Base-by-base conservation (phyloP, 1,140 invertebrate genomes). In the Campoletis sonorensis region DNA sequence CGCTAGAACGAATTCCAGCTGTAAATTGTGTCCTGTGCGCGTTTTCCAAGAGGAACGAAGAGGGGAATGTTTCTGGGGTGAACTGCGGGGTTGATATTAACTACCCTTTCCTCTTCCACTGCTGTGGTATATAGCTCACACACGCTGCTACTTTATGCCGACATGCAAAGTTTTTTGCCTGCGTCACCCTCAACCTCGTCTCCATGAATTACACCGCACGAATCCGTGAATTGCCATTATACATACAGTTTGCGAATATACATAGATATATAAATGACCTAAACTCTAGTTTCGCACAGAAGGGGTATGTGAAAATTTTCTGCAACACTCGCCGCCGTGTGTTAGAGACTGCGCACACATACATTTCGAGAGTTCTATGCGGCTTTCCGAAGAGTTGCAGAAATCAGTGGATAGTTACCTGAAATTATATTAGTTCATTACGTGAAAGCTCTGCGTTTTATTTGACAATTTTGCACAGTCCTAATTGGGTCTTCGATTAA, bases 11-110 rank as follows among this genome's bases (percentile, higher is more conserved):
- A 67, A 67, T 67, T 67, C 61, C 61, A 67, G 61, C 61, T 67
- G 61, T 67, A 67, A 67, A 67, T 67, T 67, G 61, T 67, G 61
- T 67, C 61, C 61, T 67, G 61, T 26, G 61, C 61, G 61, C 54
- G 18, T 58, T 58, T 58, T 58, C 54, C 54, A 23, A 58, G 61
- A 67, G 23, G 61, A 58, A 58, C 54, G 54, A 58, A 23, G 54
- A 54, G 18, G 54, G 54, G 54, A 58, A 58, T 58, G 54, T 18
- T 18, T 10, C 21, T 18, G 21, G 54, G 54, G 54, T 58, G 54
- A 23, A 23, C 40, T 58, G 54, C 54, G 54, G 8, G 54, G 18
- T 21, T 58, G 54, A 58, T 58, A 58, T 58, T 58, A 58, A 58
- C 54, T 58, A 58, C 54, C 54, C 54, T 58, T n/a, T 58, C 54